Percentiles rank a stretch among this genome's conserved stretches.
Conservation (phyloP, 2,113 vertebrate species). For the Gyps fulvus region DNA sequence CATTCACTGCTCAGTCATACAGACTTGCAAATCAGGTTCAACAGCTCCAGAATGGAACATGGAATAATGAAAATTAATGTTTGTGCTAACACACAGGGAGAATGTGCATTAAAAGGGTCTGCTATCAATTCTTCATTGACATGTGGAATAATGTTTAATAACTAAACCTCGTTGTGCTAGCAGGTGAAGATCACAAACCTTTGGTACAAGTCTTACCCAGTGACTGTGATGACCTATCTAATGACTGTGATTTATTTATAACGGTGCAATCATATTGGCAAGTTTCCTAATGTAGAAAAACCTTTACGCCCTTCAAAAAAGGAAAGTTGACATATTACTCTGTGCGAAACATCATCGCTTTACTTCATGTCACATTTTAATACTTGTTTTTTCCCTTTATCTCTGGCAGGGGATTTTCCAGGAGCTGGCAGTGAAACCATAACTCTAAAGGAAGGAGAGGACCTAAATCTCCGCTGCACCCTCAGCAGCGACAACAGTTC, state of each 20-base stretch:
- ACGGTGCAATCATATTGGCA: background rate
- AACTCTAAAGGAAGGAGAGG: conserved; percentile 43
- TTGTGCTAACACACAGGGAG: background rate
- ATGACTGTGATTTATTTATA: background rate
- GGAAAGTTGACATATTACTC: background rate
- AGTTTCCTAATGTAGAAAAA: background rate
- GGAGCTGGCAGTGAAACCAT: background rate
- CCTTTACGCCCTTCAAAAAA: background rate
- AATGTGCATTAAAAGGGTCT: fast-evolving
- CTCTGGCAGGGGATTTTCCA: conserved; percentile 15
- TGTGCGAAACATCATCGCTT: fast-evolving
- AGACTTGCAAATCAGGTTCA: background rate
- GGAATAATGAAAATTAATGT: background rate
- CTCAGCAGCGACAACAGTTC: fast-evolving
- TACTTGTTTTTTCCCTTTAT: background rate
- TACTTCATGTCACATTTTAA: background rate
- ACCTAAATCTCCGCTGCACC: background rate
- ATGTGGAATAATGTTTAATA: background rate
- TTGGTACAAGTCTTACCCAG: background rate
- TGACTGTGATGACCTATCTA: background rate
- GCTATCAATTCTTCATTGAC: background rate
- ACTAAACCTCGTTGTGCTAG: background rate
- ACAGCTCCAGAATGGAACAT: background rate
- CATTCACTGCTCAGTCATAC: background rate
- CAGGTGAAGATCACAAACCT: background rate